These are phyloP conservation scores for Abrostola triplasia DNA, from an alignment of 2,888 invertebrate species.

Conservation along the genomic window DNA sequence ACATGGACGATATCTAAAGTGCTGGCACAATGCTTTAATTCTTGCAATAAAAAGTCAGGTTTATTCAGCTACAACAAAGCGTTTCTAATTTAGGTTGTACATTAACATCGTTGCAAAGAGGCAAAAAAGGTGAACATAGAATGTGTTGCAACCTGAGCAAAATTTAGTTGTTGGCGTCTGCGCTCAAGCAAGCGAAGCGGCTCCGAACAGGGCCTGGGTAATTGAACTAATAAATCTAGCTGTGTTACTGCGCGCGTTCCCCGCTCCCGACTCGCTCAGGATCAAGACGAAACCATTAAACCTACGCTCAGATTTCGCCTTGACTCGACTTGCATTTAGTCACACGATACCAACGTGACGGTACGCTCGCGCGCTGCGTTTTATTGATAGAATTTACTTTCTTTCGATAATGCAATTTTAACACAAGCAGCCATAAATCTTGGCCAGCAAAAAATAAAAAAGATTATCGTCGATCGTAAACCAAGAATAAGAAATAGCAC, in stretches of 20 bases:
- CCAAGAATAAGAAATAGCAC: conserved; percentile 39
- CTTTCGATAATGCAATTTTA: conserved; percentile 35
- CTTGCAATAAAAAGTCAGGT: conserved; percentile 27
- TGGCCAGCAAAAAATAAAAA: conserved; percentile 33
- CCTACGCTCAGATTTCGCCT: conserved; percentile 74
- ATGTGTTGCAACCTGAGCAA: conserved; percentile 75
- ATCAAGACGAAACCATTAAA: conserved; percentile 83
- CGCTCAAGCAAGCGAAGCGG: conserved; percentile 79
- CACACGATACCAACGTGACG: conserved; percentile 58
- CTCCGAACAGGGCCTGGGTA: conserved; percentile 81
- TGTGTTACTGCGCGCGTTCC: conserved; percentile 72
- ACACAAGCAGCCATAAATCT: conserved; percentile 24
- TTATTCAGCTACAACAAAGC: conserved; percentile 33
- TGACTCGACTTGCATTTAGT: conserved; percentile 67
- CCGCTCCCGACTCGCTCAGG: conserved; percentile 70
- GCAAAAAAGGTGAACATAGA: conserved; percentile 63
- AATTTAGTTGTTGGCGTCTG: conserved; percentile 84
- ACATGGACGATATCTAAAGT: conserved; percentile 26
- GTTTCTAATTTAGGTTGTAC: conserved; percentile 58
- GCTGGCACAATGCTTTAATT: conserved; percentile 24
- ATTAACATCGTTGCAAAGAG: conserved; percentile 56
- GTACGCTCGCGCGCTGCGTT: conserved; percentile 42
- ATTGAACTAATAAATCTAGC: conserved; percentile 88
- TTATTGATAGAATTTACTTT: conserved; percentile 49
- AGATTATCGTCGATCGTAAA: conserved; percentile 50